Evolutionary conservation across 1,140 invertebrate species (phyloP).

Genomic region (Coenobita brevimanus): DNA sequence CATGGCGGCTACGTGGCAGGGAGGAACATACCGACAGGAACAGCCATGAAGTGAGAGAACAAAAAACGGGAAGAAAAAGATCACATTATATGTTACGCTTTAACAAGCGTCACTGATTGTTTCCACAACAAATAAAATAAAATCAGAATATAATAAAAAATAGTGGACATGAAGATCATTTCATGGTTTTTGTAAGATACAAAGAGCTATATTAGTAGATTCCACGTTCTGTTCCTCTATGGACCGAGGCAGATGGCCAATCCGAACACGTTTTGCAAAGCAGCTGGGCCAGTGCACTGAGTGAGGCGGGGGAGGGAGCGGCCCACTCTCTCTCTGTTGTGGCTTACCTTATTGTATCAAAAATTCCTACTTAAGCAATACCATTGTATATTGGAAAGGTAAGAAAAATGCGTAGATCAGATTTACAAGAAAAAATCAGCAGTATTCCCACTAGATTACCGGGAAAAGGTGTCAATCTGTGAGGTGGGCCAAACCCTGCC

Average conservation of each 20-base stretch:
- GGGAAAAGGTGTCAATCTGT: slow-evolving; percentile 44
- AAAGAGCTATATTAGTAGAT: neutral
- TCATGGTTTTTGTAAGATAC: neutral
- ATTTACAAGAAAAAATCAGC: neutral
- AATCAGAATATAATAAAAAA: neutral
- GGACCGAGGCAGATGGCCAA: slow-evolving; percentile 10
- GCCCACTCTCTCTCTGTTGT: slow-evolving; percentile 50
- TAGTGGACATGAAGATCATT: neutral
- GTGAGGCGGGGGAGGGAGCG: slow-evolving; percentile 63
- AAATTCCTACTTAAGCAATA: slow-evolving; percentile 10
- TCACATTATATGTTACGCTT: neutral
- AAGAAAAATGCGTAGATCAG: neutral
- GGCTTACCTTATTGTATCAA: slow-evolving; percentile 25
- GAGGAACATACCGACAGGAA: slow-evolving; percentile 52
- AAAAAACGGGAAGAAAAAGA: neutral
- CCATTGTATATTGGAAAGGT: slow-evolving; percentile 39
- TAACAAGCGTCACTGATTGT: neutral
- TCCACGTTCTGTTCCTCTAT: neutral
- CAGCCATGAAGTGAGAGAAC: slow-evolving; percentile 23
- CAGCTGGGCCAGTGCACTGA: slow-evolving; percentile 52
- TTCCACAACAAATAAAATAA: neutral
- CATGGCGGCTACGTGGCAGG: slow-evolving; percentile 66
- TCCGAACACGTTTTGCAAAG: slow-evolving; percentile 26
- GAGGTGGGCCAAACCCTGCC: neutral
- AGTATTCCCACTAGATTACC: neutral